A percentile compares a stretch with the other conserved stretches of the same genome.
Evolutionary conservation across 2,888 invertebrate species (phyloP).

Genomic region (Rhodophaea formosa): DNA sequence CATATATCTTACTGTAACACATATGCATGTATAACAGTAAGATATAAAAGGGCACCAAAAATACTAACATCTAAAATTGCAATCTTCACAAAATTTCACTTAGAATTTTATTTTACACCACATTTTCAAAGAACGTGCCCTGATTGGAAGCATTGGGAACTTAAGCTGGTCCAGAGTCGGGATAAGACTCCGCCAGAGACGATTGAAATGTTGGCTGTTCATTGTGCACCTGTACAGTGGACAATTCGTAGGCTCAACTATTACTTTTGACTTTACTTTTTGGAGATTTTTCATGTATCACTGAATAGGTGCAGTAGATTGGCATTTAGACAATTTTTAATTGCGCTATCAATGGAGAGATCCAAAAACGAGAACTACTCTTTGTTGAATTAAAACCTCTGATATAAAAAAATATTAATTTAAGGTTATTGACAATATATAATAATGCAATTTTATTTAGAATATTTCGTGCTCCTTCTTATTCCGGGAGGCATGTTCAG

Average conservation of each 20-base stretch:
- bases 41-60: background rate
- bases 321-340: no score
- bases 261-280: background rate
- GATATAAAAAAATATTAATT: no score
- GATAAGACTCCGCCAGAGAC: constrained; percentile 32
- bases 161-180: constrained; percentile 29
- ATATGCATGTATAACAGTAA: background rate
- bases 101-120: constrained; percentile 14
- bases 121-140: constrained; percentile 27
- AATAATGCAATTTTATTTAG: no score
- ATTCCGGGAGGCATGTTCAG: no score
- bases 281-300: background rate
- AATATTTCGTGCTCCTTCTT: no score
- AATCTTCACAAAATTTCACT: background rate
- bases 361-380: no score
- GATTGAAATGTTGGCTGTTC: constrained; percentile 22
- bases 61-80: background rate
- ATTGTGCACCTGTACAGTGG: constrained; percentile 9
- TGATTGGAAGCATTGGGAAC: constrained; percentile 34
- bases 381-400: no score
- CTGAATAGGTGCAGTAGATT: no score
- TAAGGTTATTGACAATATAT: no score
- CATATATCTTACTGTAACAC: no score
- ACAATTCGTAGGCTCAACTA: background rate
- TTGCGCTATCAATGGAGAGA: no score